phyloP scores from a whole-genome alignment of 2,113 vertebrate species.

The Sarotherodon lohbergeri region DNA sequence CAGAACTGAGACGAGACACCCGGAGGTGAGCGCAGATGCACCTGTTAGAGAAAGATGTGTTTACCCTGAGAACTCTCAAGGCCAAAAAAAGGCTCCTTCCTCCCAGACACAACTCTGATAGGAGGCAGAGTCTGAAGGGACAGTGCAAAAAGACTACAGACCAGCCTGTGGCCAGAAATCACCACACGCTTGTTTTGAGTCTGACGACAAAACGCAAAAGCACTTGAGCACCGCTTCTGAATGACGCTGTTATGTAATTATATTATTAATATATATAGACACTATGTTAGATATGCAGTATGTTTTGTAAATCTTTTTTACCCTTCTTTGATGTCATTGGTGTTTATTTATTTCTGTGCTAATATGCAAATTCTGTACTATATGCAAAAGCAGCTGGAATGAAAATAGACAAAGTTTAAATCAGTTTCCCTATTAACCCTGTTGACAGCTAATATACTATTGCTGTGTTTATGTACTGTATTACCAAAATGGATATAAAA shows the following conservation, averaged over 20 bases:
- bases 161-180: background rate
- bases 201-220: constrained; percentile 16
- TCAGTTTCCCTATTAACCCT: constrained; percentile 31
- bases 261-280: constrained; percentile 59
- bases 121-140: constrained; percentile 44
- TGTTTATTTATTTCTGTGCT: constrained; percentile 70
- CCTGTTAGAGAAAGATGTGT: constrained; percentile 1
- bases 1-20: background rate
- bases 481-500: constrained; percentile 60
- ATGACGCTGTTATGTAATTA: constrained; percentile 61
- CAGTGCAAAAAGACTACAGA: constrained; percentile 34
- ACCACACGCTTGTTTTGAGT: background rate
- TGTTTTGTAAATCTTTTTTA: constrained; percentile 71
- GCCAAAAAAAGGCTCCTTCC: constrained; percentile 42
- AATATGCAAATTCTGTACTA: constrained; percentile 71
- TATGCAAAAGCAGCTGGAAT: constrained; percentile 68
- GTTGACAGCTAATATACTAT: constrained; percentile 53
- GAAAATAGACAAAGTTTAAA: constrained; percentile 55
- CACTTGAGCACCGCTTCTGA: constrained; percentile 61
- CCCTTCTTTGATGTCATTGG: constrained; percentile 60
- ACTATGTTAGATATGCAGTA: constrained; percentile 70
- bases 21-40: background rate
- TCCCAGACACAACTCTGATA: constrained; percentile 47
- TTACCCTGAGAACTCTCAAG: constrained; percentile 18
- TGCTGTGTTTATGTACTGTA: constrained; percentile 70